Conservation (phyloP, 2,113 vertebrate species). For the Dryoscopus gambensis region DNA sequence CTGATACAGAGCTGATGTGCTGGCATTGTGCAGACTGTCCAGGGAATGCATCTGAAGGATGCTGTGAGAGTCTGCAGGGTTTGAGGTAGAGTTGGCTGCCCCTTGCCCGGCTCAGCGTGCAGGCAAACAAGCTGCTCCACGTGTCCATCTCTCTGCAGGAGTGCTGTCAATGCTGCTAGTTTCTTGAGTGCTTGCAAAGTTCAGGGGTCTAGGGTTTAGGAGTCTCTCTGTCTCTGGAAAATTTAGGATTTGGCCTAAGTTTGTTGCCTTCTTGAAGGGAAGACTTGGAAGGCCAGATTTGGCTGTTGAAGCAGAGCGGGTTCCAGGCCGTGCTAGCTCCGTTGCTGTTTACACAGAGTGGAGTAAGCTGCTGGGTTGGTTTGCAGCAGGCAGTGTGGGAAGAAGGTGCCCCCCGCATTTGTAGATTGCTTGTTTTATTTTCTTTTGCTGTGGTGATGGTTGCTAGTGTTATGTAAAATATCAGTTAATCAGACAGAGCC, state of each 20-base stretch:
- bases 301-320: background rate
- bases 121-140: background rate
- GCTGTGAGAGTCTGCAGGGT: background rate
- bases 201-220: background rate
- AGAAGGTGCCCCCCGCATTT: background rate
- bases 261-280: background rate
- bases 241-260: background rate
- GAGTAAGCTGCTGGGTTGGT: background rate
- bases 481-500: background rate
- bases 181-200: background rate
- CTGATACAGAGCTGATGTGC: background rate
- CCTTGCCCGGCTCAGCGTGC: background rate
- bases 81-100: background rate
- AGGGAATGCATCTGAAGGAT: background rate
- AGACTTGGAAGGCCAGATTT: background rate
- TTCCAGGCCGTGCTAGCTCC: background rate
- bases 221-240: background rate
- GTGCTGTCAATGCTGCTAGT: background rate
- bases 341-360: background rate
- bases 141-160: background rate
- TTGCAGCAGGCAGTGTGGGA: background rate
- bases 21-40: background rate
- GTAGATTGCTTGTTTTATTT: background rate
- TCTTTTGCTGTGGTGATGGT: background rate
- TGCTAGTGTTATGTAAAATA: background rate